A percentile compares a stretch with the other conserved stretches of the same genome.
Evolutionary conservation across 2,888 invertebrate genomes (phyloP).

Genomic region (Helobdella robusta): DNA sequence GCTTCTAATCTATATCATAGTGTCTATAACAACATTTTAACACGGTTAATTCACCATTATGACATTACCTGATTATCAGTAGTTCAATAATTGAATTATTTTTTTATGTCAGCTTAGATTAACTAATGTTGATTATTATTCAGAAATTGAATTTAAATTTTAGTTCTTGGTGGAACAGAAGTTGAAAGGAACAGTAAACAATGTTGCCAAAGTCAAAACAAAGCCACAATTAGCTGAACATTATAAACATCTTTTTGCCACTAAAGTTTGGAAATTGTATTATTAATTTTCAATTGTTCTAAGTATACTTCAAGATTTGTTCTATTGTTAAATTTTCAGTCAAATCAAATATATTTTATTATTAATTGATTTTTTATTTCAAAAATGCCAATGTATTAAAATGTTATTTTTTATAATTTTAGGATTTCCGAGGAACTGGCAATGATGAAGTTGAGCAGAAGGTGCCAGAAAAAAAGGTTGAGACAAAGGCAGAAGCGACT

Average conservation of each 20-base stretch:
- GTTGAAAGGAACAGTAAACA: slow-evolving; percentile 36
- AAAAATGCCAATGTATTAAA: no score
- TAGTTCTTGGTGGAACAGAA: slow-evolving; percentile 35
- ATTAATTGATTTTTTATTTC: no score
- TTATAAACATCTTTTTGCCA: slow-evolving; percentile 36
- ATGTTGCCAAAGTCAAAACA: slow-evolving; percentile 35
- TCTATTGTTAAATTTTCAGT: no score
- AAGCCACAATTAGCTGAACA: slow-evolving; percentile 35
- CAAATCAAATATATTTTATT: no score
- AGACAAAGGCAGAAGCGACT: slow-evolving; percentile 24
- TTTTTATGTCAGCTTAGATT: background rate
- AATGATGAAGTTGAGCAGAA: background rate
- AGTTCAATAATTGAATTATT: background rate
- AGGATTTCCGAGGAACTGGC: slow-evolving; percentile 9
- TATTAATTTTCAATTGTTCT: background rate
- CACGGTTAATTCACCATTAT: background rate
- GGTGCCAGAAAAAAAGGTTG: slow-evolving; percentile 8
- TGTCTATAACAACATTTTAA: no score
- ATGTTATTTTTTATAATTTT: no score
- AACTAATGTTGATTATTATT: no score
- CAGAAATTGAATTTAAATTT: no score
- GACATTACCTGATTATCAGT: background rate
- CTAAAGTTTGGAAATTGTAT: slow-evolving; percentile 31
- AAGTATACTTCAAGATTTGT: background rate
- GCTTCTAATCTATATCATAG: no score